phyloP scores from a whole-genome alignment of 1,140 invertebrate species.

The Adoxophyes honmai region DNA sequence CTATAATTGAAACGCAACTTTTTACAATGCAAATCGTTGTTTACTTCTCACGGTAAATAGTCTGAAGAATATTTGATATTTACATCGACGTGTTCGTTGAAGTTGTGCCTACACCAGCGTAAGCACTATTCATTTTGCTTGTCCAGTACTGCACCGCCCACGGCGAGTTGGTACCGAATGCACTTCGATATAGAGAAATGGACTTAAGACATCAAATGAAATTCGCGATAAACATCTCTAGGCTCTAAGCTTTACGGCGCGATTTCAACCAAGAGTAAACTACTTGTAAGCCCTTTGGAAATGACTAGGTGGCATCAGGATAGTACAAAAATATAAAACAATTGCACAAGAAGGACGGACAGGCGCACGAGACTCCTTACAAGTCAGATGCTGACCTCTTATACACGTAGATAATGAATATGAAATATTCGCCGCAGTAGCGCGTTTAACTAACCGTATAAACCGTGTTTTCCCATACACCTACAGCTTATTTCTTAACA shows the following conservation, averaged over 20 bases:
- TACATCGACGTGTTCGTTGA: slow-evolving; percentile 45
- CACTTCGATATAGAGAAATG: neutral
- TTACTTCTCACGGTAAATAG: slow-evolving; percentile 47
- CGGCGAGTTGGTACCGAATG: slow-evolving; percentile 53
- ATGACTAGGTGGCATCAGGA: slow-evolving; percentile 22
- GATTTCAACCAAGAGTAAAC: neutral
- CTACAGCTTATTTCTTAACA: neutral
- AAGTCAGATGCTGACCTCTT: slow-evolving; percentile 54
- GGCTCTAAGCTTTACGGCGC: neutral
- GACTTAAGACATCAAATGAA: neutral
- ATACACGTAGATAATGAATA: slow-evolving; percentile 43
- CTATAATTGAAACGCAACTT: slow-evolving; percentile 15
- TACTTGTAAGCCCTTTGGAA: neutral
- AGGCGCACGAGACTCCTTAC: slow-evolving; percentile 44
- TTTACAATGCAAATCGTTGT: slow-evolving; percentile 29
- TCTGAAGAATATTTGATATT: slow-evolving; percentile 41
- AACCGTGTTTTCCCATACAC: neutral
- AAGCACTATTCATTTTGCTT: slow-evolving; percentile 66
- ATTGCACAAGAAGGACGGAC: slow-evolving; percentile 58
- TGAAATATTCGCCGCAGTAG: slow-evolving; percentile 18
- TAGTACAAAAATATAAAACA: slow-evolving; percentile 69
- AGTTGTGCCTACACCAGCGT: slow-evolving; percentile 42
- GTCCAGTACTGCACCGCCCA: slow-evolving; percentile 66
- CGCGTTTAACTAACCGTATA: slow-evolving; percentile 14
- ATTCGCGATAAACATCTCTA: neutral